Evolutionary conservation across 2,888 invertebrate genomes (phyloP).

Genomic region (Tenthredo mesomela): DNA sequence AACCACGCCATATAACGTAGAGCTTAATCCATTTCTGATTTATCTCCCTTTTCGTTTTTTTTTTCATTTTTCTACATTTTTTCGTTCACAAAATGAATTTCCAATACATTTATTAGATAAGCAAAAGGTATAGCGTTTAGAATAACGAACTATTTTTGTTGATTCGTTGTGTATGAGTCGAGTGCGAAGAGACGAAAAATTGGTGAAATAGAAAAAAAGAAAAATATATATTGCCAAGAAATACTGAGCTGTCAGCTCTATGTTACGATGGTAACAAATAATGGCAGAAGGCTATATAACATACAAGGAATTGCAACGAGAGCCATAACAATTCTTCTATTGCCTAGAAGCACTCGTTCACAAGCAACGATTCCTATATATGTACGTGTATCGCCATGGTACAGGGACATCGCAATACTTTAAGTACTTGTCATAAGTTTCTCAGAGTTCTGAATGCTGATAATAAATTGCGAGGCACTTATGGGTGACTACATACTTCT

Average conservation of each 20-base stretch:
- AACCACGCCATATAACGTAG: constrained; percentile 61
- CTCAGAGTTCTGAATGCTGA: constrained; percentile 9
- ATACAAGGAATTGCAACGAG: constrained; percentile 21
- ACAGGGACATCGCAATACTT: constrained; percentile 24
- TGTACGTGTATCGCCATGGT: neutral
- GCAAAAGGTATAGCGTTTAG: neutral
- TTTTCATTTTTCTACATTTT: neutral
- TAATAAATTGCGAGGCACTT: neutral
- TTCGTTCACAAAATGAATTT: neutral
- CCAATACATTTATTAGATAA: neutral
- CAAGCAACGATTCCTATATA: neutral
- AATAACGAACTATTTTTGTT: neutral
- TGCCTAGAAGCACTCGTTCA: neutral
- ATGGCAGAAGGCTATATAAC: constrained; percentile 25
- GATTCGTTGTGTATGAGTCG: neutral
- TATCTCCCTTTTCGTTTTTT: neutral
- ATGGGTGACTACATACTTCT: neutral
- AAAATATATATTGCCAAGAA: neutral
- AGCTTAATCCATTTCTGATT: constrained; percentile 24
- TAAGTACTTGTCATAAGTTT: neutral
- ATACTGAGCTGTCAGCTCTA: neutral
- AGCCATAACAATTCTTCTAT: constrained; percentile 21
- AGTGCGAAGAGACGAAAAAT: neutral
- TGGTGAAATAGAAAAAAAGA: neutral
- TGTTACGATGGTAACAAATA: constrained; percentile 13